Base-by-base conservation (phyloP, 2,888 invertebrate genomes). In the Branchellion lobata region DNA sequence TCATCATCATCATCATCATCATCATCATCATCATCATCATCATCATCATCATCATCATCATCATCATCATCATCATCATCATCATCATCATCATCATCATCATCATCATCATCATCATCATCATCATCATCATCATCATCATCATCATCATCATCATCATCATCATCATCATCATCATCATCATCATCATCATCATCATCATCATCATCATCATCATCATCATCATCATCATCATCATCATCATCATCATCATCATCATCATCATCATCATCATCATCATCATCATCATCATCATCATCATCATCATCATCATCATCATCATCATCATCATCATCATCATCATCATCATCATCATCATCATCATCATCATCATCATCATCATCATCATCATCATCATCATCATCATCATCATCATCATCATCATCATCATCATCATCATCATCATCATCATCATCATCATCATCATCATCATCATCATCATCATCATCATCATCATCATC, bases 1-100 rank as follows among this genome's bases (percentile, higher is more conserved):
- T 75, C 51, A 57, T 75, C 57, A 57, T 57, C 75, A 72, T 72
- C 31, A 72, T 76, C 51, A 76, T 75, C 51, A 57, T 75, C 57
- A 57, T 57, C 75, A 72, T 72, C 31, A 72, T 76, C 51, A 76
- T 75, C 51, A 57, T 75, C 57, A 57, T 57, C 75, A 72, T 72
- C 31, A 72, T 76, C 51, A 76, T 75, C 51, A 57, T 75, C 57
- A 57, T 57, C 75, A 72, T 72, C 31, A 72, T 76, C 51, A 76
- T 75, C 51, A 57, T 75, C 57, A 57, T 57, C 75, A 72, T 72
- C 31, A 72, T 76, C 51, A 76, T 75, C 51, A 57, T 75, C 57
- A 57, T 57, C 75, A 72, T 72, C 31, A 72, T 76, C 51, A 76
- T 75, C 51, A 57, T 75, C 57, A 57, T 57, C 75, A 72, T 72